These are phyloP conservation scores for Smutsia temminckii DNA, from an alignment of 2,797 vertebrate species.

Conservation along the genomic window DNA sequence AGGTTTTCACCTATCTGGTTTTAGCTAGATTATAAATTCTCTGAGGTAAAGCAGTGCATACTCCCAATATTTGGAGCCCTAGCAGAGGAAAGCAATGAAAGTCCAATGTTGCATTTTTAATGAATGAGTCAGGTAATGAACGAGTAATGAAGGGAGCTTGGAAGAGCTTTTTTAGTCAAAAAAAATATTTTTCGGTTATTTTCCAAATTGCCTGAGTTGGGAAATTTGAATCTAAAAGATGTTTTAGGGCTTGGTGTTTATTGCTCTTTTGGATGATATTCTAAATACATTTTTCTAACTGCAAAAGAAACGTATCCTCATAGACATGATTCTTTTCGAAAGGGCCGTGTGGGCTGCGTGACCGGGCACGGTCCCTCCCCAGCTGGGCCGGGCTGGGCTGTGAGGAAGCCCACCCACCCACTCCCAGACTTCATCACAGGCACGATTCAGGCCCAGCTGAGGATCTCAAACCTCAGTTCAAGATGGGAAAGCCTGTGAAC, in stretches of 20 bases:
- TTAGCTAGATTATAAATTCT: conserved; percentile 32
- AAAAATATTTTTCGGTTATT: conserved; percentile 60
- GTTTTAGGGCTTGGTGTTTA: not conserved
- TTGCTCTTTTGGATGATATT: conserved; percentile 31
- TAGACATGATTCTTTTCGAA: not conserved
- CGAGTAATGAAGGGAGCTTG: not conserved
- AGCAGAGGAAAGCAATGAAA: not conserved
- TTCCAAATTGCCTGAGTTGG: conserved; percentile 2
- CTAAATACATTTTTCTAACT: conserved; percentile 8
- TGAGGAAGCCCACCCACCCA: too few species aligned
- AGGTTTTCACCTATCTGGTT: conserved; percentile 51
- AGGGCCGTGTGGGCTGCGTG: not conserved
- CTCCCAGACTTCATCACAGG: not conserved
- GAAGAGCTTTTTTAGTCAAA: not conserved
- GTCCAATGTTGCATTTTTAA: not conserved
- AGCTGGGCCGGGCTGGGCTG: too few species aligned
- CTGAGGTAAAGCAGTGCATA: not conserved
- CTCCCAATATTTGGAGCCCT: not conserved
- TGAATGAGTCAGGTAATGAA: conserved; percentile 30
- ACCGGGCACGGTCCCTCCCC: too few species aligned
- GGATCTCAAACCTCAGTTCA: not conserved
- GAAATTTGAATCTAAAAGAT: conserved; percentile 13
- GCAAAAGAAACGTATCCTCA: not conserved
- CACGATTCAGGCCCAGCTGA: too few species aligned
- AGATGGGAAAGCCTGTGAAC: not conserved